phyloP scores from a whole-genome alignment of 2,888 invertebrate genomes.

The Frankliniella fusca region DNA sequence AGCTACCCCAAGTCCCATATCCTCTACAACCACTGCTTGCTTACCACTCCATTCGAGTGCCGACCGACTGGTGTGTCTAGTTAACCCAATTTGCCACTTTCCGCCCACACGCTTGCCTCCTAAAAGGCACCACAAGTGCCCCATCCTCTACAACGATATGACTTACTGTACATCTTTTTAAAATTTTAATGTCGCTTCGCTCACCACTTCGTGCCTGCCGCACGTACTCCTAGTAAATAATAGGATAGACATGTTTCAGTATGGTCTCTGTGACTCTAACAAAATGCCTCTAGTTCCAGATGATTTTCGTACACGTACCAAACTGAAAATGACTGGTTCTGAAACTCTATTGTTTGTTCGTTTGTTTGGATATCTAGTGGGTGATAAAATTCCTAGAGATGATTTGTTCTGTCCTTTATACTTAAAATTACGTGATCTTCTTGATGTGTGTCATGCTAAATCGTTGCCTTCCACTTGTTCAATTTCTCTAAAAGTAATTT shows the following conservation, averaged over 20 bases:
- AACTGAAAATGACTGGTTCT: not conserved
- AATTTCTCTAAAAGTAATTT: not conserved
- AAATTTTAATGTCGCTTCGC: no score
- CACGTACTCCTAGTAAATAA: no score
- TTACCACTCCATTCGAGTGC: no score
- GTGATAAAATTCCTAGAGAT: not conserved
- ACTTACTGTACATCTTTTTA: no score
- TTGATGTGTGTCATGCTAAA: not conserved
- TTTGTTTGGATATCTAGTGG: not conserved
- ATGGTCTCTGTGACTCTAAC: not conserved
- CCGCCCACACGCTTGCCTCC: no score
- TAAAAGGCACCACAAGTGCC: no score
- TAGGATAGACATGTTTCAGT: not conserved
- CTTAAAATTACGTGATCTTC: not conserved
- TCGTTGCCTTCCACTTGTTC: not conserved
- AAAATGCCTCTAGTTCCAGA: not conserved
- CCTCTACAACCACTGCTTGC: no score
- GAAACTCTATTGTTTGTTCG: not conserved
- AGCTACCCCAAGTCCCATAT: no score
- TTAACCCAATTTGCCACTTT: no score
- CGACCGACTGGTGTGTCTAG: no score
- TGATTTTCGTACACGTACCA: not conserved
- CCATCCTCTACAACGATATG: no score
- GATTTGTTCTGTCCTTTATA: not conserved
- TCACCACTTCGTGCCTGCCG: no score